These are phyloP conservation scores for Carcinoscorpius rotundicauda DNA, from an alignment of 1,140 invertebrate species.

Conservation along the genomic window DNA sequence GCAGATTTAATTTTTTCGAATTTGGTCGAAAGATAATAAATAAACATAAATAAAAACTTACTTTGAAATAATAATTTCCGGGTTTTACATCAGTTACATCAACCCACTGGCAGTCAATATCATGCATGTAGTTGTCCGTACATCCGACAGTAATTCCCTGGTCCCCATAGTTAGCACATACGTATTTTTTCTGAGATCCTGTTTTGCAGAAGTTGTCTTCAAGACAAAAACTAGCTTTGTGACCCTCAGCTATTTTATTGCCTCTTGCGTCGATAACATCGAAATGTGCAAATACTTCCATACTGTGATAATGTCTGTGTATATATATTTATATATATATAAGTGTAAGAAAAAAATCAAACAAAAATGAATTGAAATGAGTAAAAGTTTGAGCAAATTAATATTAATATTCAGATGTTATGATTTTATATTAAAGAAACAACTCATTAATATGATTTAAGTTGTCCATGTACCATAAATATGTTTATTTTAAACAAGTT, in stretches of 20 bases:
- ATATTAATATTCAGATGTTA: no score
- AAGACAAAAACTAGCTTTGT: constrained; percentile 92
- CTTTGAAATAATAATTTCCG: constrained; percentile 74
- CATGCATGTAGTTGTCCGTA: constrained; percentile 72
- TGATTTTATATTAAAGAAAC: no score
- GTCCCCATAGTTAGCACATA: constrained; percentile 83
- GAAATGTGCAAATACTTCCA: constrained; percentile 94
- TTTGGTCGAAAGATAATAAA: neutral
- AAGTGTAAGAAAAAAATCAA: no score
- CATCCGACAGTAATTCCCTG: constrained; percentile 90
- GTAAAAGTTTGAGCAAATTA: no score
- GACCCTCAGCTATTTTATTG: constrained; percentile 72
- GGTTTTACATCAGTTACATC: constrained; percentile 79
- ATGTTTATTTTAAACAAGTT: neutral
- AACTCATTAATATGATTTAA: neutral
- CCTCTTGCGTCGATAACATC: constrained; percentile 64
- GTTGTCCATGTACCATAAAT: neutral
- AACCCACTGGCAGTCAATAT: constrained; percentile 94
- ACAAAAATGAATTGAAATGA: no score
- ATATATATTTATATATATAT: neutral
- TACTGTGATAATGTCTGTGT: constrained; percentile 87
- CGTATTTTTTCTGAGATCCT: constrained; percentile 41
- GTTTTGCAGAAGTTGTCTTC: constrained; percentile 80
- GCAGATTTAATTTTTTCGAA: no score
- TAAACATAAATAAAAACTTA: constrained; percentile 27